phyloP scores from a whole-genome alignment of 1,140 invertebrate genomes.

The Anoplophora glabripennis region DNA sequence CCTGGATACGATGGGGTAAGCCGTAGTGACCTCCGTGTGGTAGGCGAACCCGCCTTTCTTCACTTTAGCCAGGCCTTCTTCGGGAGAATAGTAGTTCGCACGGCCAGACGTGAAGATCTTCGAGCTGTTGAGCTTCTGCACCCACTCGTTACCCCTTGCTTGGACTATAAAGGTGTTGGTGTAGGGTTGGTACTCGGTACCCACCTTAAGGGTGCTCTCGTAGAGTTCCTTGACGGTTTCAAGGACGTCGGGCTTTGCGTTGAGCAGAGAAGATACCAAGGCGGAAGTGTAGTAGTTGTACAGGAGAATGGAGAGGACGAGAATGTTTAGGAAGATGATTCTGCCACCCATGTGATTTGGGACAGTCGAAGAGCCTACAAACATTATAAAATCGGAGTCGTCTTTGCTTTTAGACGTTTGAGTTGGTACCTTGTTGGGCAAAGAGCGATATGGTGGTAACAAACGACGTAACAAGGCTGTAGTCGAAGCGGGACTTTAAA shows the following conservation, averaged over 20 bases:
- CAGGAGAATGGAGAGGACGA: conserved; percentile 40
- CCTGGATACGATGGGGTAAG: conserved; percentile 49
- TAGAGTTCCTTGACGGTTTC: conserved; percentile 34
- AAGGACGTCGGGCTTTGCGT: conserved; percentile 29
- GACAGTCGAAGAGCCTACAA: conserved; percentile 35
- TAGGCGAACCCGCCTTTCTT: conserved; percentile 48
- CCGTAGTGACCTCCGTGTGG: conserved; percentile 53
- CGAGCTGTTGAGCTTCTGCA: conserved; percentile 19
- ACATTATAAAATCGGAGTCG: background rate
- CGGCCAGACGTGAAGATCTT: conserved; percentile 20
- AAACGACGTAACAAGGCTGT: conserved; percentile 22
- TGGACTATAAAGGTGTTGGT: conserved; percentile 28
- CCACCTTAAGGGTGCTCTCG: conserved; percentile 34
- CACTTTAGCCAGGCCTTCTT: conserved; percentile 29
- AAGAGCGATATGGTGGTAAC: conserved; percentile 26
- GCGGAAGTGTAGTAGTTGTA: conserved; percentile 49
- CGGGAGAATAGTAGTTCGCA: conserved; percentile 14
- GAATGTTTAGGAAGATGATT: conserved; percentile 40
- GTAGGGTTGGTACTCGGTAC: conserved; percentile 33
- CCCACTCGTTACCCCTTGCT: conserved; percentile 16
- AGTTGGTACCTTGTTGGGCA: conserved; percentile 27
- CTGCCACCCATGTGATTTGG: conserved; percentile 35
- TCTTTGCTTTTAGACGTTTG: background rate
- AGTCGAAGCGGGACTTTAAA: background rate
- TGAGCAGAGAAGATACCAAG: conserved; percentile 45